phyloP scores from a whole-genome alignment of 2,113 vertebrate genomes.

The Brachyhypopomus occidentalis region DNA sequence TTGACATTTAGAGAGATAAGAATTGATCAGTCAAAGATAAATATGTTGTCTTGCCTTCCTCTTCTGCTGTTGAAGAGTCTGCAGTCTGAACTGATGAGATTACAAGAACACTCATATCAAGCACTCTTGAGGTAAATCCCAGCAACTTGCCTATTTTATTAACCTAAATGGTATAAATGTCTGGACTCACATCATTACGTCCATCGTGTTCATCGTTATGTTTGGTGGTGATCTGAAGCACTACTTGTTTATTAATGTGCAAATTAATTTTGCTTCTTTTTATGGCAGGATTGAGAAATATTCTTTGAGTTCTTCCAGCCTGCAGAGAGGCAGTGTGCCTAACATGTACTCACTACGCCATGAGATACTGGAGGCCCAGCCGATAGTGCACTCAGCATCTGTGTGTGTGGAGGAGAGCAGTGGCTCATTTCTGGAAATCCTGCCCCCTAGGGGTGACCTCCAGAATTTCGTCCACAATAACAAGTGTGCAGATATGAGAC shows the following conservation, averaged over 20 bases:
- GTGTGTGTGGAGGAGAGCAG: constrained; percentile 56
- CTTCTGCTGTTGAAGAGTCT: constrained; percentile 63
- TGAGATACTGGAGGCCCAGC: constrained; percentile 72
- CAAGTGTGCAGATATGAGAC: constrained; percentile 62
- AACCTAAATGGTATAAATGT: neutral
- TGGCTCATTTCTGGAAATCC: constrained; percentile 41
- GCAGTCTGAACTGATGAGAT: constrained; percentile 67
- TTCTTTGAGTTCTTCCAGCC: constrained; percentile 48
- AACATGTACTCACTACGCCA: constrained; percentile 71
- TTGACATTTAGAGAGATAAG: neutral
- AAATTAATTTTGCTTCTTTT: neutral
- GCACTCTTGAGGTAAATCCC: constrained; percentile 70
- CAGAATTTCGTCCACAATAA: constrained; percentile 69
- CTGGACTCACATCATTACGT: neutral
- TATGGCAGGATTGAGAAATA: constrained; percentile 68
- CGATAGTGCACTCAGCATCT: constrained; percentile 55
- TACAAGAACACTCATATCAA: constrained; percentile 74
- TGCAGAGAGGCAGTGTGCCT: constrained; percentile 46
- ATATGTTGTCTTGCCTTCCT: constrained; percentile 3
- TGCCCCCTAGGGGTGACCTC: constrained; percentile 55
- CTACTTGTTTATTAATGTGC: neutral
- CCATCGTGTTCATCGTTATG: no score
- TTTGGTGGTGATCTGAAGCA: no score
- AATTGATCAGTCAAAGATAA: neutral
- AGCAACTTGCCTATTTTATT: neutral